Percentiles rank a stretch among this genome's conserved stretches.
phyloP scores from a whole-genome alignment of 2,888 invertebrate species.

The Piscicola geometra region DNA sequence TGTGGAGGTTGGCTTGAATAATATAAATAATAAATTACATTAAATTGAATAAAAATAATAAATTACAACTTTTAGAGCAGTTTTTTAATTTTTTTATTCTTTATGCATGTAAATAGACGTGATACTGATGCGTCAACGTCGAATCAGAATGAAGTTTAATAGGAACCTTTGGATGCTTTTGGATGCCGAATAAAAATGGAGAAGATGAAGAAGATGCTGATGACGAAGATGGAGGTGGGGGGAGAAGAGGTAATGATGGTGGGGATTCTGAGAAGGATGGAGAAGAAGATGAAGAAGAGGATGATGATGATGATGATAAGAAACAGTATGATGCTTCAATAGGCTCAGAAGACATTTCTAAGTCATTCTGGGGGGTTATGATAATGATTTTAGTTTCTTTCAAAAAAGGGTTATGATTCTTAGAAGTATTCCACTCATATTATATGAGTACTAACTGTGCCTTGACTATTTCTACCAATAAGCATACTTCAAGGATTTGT shows the following conservation, averaged over 20 bases:
- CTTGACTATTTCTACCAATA: no score
- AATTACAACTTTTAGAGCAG: neutral
- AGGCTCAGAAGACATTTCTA: neutral
- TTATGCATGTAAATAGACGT: no score
- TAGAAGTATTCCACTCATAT: no score
- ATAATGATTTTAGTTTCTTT: neutral
- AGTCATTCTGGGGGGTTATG: neutral
- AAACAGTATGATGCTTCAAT: neutral
- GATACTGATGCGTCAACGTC: no score
- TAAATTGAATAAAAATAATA: neutral
- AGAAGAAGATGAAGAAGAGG: conserved; percentile 5
- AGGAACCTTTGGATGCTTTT: neutral
- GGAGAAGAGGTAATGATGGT: neutral
- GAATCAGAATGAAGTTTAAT: no score
- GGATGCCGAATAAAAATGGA: neutral
- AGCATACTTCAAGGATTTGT: no score
- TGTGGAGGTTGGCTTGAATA: neutral
- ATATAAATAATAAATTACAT: neutral
- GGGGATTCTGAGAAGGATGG: neutral
- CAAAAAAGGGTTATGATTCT: neutral
- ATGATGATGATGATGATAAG: neutral
- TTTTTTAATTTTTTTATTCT: neutral
- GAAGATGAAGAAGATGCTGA: no score
- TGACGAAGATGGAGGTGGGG: no score
- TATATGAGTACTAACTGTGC: no score